Evolutionary conservation across 2,888 invertebrate species (phyloP).

Genomic region (Steinernema carpocapsae): DNA sequence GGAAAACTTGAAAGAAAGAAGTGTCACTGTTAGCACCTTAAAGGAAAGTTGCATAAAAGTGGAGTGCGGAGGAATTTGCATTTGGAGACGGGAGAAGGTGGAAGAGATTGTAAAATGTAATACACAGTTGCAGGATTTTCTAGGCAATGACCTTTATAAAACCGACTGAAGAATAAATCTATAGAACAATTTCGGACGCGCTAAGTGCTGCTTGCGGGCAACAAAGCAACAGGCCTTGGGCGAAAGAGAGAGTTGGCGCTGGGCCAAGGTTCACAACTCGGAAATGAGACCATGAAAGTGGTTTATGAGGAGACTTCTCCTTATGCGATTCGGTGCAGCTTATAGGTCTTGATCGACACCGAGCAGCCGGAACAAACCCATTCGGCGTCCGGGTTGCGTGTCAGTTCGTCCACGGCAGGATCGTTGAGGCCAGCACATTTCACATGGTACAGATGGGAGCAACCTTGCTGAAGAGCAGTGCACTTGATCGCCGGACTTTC

Average conservation of each 20-base stretch:
- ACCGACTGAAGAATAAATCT: not conserved
- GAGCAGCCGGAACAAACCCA: conserved; percentile 19
- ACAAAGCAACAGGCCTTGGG: not conserved
- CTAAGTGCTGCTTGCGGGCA: not conserved
- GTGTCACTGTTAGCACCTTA: conserved; percentile 3
- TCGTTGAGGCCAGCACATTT: conserved; percentile 28
- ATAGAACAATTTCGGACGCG: not conserved
- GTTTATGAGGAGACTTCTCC: not conserved
- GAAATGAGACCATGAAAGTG: conserved; percentile 30
- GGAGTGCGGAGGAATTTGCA: conserved; percentile 1
- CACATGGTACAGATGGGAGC: conserved; percentile 20
- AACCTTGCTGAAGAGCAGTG: conserved; percentile 18
- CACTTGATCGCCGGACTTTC: conserved; percentile 18
- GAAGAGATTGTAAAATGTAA: not conserved
- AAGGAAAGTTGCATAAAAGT: not conserved
- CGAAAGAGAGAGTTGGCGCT: not conserved
- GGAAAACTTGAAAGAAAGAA: not conserved
- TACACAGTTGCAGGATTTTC: not conserved
- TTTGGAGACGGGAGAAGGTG: not conserved
- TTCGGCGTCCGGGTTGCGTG: conserved; percentile 30
- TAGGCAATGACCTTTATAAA: not conserved
- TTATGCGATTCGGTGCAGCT: conserved; percentile 11
- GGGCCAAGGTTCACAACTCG: conserved; percentile 28
- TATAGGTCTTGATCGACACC: conserved; percentile 18
- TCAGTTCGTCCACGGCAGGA: conserved; percentile 15